Evolutionary conservation across 2,113 vertebrate genomes (phyloP), one percentile per base, ranked within the genome.

Genomic region (Psittacus erithacus): DNA sequence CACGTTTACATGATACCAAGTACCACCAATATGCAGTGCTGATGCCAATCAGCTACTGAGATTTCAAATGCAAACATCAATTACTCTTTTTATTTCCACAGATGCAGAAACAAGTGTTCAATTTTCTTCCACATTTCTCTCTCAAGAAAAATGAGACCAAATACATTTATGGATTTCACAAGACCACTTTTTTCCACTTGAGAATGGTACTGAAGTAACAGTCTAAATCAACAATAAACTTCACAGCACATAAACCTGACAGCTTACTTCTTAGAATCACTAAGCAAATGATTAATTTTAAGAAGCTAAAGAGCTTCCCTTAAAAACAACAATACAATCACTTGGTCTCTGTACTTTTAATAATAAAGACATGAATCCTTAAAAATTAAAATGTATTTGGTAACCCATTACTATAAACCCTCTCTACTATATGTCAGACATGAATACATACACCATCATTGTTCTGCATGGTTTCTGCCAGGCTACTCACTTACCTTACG

Each of bases 401-500:
- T 59, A n/a, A 67, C 4, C 52, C 38, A 67, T n/a, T 46, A 50
- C 22, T 68, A 62, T 8, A 83, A 91, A 27, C 6, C 13, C 23
- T 43, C 39, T 64, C n/a, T 41, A 44, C 14, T 15, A 16, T 27
- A 16, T 17, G 35, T 19, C 63, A 74, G 43, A 68, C 75, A 41
- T 6, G 1, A 65, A n/a, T 10, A 33, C 2, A 67, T 2, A 47
- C 19, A 46, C 22, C 73, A 49, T 7, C 23, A 59, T 13, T 17
- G 9, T 65, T 52, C 57, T 5, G 44, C 73, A 43, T 0, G 5
- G 17, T 6, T 73, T 44, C 33, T 63, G 65, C 44, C 62, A 71
- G 47, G 70, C 63, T 55, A 15, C 53, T 82, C 86, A 97, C 96
- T 97, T 96, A 97, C 95, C 95, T 95, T 87, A 33, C 1, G 2